Evolutionary conservation across 2,797 vertebrate genomes (phyloP).

Genomic region (Liasis olivaceus): DNA sequence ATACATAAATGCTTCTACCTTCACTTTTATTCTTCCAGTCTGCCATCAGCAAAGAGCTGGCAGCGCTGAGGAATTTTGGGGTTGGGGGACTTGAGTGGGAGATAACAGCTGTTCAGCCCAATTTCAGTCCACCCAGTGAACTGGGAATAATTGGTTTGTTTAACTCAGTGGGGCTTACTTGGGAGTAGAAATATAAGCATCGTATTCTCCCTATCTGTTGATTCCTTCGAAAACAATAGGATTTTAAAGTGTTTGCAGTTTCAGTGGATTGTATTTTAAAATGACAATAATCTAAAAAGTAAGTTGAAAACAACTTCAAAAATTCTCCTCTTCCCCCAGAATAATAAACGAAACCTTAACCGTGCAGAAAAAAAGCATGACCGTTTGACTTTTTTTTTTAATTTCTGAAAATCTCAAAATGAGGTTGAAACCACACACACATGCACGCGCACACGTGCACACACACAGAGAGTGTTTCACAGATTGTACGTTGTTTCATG

Average conservation of each 20-base stretch:
- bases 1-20: not conserved
- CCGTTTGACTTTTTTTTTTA: too few relatives aligned
- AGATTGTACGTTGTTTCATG: not conserved
- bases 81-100: not conserved
- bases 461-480: too few relatives aligned
- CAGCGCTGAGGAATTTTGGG: not conserved
- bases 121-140: not conserved
- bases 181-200: too few relatives aligned
- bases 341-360: too few relatives aligned
- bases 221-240: not conserved
- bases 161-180: not conserved
- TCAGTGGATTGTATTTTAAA: not conserved
- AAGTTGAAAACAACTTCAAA: not conserved
- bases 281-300: not conserved
- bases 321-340: too few relatives aligned
- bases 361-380: too few relatives aligned
- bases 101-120: not conserved
- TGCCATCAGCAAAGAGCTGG: not conserved
- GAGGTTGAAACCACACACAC: too few relatives aligned
- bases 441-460: not conserved
- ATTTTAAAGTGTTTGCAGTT: not conserved
- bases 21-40: not conserved
- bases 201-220: not conserved
- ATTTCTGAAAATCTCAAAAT: too few relatives aligned
- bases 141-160: not conserved